Conservation (phyloP, 2,888 invertebrate species). For the Melanotus villosus region DNA sequence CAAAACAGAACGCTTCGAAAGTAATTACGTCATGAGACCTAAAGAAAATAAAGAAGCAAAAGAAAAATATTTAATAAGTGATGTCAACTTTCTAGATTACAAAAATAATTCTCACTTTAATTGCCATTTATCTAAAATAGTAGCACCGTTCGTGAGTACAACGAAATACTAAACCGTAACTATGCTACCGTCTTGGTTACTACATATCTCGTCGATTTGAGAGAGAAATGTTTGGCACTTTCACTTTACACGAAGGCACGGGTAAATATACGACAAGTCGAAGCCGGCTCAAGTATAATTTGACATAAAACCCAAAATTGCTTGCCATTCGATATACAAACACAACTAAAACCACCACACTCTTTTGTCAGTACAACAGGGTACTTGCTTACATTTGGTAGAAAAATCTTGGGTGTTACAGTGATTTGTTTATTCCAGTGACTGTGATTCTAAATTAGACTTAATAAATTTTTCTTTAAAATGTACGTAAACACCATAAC, state of each 20-base stretch:
- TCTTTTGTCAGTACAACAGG: neutral
- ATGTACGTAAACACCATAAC: neutral
- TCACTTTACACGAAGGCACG: slow-evolving; percentile 32
- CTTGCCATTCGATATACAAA: neutral
- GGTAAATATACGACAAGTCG: slow-evolving; percentile 10
- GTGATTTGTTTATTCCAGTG: neutral
- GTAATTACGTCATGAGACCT: slow-evolving; percentile 1
- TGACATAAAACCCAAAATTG: slow-evolving; percentile 25
- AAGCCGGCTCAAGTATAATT: slow-evolving; percentile 10
- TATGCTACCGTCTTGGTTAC: slow-evolving; percentile 2
- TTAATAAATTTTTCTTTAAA: neutral
- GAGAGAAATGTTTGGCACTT: slow-evolving; percentile 38
- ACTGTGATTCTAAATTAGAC: neutral
- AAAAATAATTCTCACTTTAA: neutral
- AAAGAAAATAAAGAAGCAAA: no score
- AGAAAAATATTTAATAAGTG: neutral
- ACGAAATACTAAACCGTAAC: neutral
- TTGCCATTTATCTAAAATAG: neutral
- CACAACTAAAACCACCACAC: neutral
- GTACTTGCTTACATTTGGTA: neutral
- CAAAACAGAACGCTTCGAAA: slow-evolving; percentile 9
- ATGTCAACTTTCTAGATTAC: slow-evolving; percentile 9
- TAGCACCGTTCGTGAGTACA: neutral
- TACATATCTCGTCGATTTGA: slow-evolving; percentile 14
- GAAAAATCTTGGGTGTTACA: neutral